These are phyloP conservation scores for Pogona vitticeps DNA, from an alignment of 2,113 vertebrate species.

Conservation along the genomic window DNA sequence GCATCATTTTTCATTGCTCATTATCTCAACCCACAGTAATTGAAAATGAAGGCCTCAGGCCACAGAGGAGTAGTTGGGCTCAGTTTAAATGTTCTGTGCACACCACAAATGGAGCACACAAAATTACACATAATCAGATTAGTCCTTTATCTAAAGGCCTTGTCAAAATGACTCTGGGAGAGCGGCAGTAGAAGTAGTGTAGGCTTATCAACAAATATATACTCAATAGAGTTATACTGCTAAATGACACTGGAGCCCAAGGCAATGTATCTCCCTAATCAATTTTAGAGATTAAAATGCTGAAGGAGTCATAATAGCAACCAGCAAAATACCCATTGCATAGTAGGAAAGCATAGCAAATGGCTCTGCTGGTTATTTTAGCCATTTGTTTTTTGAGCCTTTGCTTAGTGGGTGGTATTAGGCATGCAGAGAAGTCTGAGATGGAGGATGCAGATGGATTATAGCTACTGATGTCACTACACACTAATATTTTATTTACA, in stretches of 20 bases:
- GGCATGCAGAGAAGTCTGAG: not conserved
- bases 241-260: not conserved
- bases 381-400: not conserved
- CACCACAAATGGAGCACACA: not conserved
- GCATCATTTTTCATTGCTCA: slow-evolving; percentile 29
- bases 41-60: slow-evolving; percentile 25
- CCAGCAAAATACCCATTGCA: not conserved
- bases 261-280: not conserved
- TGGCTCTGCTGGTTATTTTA: not conserved
- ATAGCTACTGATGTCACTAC: too few species aligned
- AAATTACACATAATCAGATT: slow-evolving; percentile 14
- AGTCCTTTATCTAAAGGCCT: slow-evolving; percentile 11
- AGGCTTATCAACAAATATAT: not conserved
- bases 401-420: not conserved
- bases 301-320: not conserved
- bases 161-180: not conserved
- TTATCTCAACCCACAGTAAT: slow-evolving; percentile 26
- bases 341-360: not conserved
- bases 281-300: not conserved
- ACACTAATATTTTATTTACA: too few species aligned
- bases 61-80: not conserved
- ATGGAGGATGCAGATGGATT: too few species aligned
- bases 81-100: not conserved
- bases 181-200: not conserved
- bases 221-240: not conserved